Evolutionary conservation across 37 sponge, comb jelly and placozoan genomes (phyloP).

Genomic region (Corticium candelabrum): DNA sequence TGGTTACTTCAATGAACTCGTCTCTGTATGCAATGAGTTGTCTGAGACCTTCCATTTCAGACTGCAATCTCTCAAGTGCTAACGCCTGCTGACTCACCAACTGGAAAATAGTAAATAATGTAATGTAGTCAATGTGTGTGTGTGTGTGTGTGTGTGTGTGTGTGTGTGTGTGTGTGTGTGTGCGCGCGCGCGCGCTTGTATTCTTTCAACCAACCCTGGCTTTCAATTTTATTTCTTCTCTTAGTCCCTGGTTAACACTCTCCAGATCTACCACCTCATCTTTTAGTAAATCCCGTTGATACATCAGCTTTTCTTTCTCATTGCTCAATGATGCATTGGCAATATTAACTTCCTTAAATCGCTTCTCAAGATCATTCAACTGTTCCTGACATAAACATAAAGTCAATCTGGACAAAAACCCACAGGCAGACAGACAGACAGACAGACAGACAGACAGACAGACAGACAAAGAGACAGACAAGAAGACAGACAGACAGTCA

Average conservation of each 20-base stretch:
- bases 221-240: not conserved
- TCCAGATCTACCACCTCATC: not conserved
- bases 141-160: no score
- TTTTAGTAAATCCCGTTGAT: not conserved
- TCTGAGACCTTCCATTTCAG: not conserved
- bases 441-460: no score
- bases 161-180: no score
- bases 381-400: not conserved
- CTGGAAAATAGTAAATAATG: no score
- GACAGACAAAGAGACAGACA: no score
- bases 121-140: no score
- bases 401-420: not conserved
- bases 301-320: not conserved
- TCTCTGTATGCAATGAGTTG: not conserved
- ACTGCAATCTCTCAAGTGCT: not conserved
- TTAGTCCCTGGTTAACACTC: not conserved
- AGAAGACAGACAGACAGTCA: no score
- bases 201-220: no score
- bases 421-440: no score
- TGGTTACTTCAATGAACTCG: not conserved
- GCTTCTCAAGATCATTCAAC: not conserved
- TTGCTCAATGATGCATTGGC: not conserved
- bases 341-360: not conserved
- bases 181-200: no score
- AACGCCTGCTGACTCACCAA: not conserved